Conservation (phyloP, 2,113 vertebrate genomes). For the Cyprinus carpio region DNA sequence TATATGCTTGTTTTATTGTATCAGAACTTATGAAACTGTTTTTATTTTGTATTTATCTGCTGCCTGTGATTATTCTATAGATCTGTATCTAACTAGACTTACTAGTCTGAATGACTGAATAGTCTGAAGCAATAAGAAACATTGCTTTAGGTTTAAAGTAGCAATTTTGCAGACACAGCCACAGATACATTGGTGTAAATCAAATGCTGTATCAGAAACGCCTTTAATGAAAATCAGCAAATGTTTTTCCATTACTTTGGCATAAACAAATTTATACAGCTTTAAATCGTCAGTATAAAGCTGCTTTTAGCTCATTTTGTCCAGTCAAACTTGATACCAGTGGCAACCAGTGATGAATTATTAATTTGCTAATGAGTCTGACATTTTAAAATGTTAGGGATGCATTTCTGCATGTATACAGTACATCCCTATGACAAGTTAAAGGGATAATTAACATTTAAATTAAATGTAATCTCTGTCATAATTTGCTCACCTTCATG, state of each 20-base stretch:
- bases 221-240: neutral
- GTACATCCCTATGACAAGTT: neutral
- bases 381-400: neutral
- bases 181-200: neutral
- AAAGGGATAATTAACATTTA: too few species aligned
- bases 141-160: neutral
- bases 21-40: neutral
- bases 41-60: neutral
- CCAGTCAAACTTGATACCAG: neutral
- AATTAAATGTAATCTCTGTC: too few species aligned
- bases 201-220: neutral
- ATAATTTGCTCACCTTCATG: too few species aligned
- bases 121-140: too few species aligned
- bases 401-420: neutral
- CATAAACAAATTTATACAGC: neutral
- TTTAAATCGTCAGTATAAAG: neutral
- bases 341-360: neutral
- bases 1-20: neutral
- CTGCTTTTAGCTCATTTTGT: neutral
- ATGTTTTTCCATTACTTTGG: neutral
- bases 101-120: neutral
- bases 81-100: neutral
- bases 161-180: neutral
- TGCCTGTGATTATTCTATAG: neutral
- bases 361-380: neutral